Evolutionary conservation across 2,113 vertebrate genomes (phyloP), one percentile per base, ranked within the genome.

Genomic region (Dunckerocampus dactyliophorus): DNA sequence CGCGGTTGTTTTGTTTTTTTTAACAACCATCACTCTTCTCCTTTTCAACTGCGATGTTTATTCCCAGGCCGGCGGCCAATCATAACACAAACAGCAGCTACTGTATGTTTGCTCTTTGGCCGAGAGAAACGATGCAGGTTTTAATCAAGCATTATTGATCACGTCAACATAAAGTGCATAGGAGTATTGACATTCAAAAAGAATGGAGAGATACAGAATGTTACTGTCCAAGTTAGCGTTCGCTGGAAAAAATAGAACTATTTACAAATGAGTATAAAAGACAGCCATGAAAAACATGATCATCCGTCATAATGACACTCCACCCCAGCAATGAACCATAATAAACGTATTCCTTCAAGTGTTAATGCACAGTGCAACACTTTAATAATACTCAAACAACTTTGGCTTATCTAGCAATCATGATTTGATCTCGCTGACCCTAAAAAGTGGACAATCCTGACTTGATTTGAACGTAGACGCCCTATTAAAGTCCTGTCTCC

Each of bases 151-250:
- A 67, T 34, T 2, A 10, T 54, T 46, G 55, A 31, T 71, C 59
- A 48, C 47, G 3, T 19, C 6, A 52, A 10, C 50, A 31, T 75
- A 81, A 82, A 84, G 83, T 81, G 59, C 76, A 67, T 62, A n/a
- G 46, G 10, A 73, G 66, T 57, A 80, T 82, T 75, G 65, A 74
- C 70, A 76, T 20, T n/a, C 42, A 28, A 58, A 42, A 3, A 9
- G 3, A 34, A n/a, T n/a, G n/a, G 37, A 46, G 49, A 22, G 14
- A 28, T n/a, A n/a, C n/a, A n/a, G n/a, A n/a, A n/a, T n/a, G n/a
- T n/a, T n/a, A n/a, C n/a, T n/a, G n/a, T n/a, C n/a, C n/a, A n/a
- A n/a, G n/a, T n/a, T n/a, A n/a, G n/a, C n/a, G n/a, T n/a, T n/a
- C n/a, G n/a, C 24, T 28, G 24, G 50, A 42, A 53, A 34, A 57